A percentile compares a stretch with the other conserved stretches of the same genome.
Conservation (phyloP, 2,797 vertebrate species). For the Caiman crocodilus region DNA sequence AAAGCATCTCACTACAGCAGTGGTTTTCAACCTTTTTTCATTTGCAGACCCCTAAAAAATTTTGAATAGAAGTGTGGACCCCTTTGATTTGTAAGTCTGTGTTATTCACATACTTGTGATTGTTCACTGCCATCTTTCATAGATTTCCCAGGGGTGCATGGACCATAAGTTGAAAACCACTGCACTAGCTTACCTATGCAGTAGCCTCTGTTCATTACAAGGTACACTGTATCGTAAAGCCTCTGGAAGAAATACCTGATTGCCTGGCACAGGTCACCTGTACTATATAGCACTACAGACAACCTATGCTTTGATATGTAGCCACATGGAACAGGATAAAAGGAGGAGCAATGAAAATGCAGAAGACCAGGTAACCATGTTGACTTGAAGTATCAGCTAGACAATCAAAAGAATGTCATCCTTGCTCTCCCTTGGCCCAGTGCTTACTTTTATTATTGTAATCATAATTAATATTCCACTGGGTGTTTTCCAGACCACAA, state of each 20-base stretch:
- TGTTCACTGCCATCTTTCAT: no score
- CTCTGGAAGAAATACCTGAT: neutral
- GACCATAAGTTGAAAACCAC: neutral
- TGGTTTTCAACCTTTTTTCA: no score
- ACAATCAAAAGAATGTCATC: neutral
- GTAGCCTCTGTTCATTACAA: fast-evolving
- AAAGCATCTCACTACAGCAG: neutral
- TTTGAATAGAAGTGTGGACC: no score
- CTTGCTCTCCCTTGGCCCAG: neutral
- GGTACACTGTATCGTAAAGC: neutral
- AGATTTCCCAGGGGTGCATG: no score
- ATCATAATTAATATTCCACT: neutral
- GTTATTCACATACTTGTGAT: no score
- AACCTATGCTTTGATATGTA: neutral
- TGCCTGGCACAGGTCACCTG: fast-evolving
- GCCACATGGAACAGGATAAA: fast-evolving
- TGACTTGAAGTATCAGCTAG: neutral
- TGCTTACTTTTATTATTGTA: neutral
- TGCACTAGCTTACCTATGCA: neutral
- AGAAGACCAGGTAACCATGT: neutral
- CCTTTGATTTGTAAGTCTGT: no score
- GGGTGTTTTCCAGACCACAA: neutral
- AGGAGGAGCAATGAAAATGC: neutral
- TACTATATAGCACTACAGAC: neutral
- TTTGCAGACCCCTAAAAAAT: no score